These are phyloP conservation scores for Heliothis virescens DNA, from an alignment of 1,140 invertebrate species.

Conservation along the genomic window DNA sequence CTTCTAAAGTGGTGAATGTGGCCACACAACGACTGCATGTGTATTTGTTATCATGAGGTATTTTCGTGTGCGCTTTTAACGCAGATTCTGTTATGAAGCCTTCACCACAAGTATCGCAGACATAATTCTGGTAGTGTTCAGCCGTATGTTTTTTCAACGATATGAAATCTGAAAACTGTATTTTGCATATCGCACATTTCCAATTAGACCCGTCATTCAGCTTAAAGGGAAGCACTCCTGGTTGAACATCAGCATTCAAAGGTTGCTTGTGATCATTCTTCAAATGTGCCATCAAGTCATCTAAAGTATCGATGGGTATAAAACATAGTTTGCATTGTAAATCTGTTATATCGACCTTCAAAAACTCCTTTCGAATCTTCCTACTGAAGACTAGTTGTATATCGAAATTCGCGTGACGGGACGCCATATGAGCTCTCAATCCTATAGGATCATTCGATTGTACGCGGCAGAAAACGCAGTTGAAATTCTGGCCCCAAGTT, in stretches of 20 bases:
- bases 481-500: slow-evolving; percentile 80
- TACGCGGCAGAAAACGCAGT: slow-evolving; percentile 78
- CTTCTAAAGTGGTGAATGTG: slow-evolving; percentile 77
- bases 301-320: slow-evolving; percentile 71
- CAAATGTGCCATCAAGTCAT: slow-evolving; percentile 76
- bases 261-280: slow-evolving; percentile 80
- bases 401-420: slow-evolving; percentile 75
- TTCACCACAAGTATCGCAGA: slow-evolving; percentile 84
- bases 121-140: slow-evolving; percentile 82
- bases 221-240: slow-evolving; percentile 77
- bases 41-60: slow-evolving; percentile 78
- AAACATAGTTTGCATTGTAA: slow-evolving; percentile 80
- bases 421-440: slow-evolving; percentile 74
- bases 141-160: slow-evolving; percentile 80
- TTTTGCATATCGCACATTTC: slow-evolving; percentile 77
- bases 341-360: slow-evolving; percentile 80
- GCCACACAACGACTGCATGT: slow-evolving; percentile 80
- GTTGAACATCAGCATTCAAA: slow-evolving; percentile 73
- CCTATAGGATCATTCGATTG: slow-evolving; percentile 78
- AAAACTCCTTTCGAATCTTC: slow-evolving; percentile 76
- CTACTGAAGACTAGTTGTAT: slow-evolving; percentile 75
- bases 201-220: slow-evolving; percentile 74
- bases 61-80: slow-evolving; percentile 75
- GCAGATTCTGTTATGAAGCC: slow-evolving; percentile 80
- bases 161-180: slow-evolving; percentile 80